These are phyloP conservation scores for Rhea pennata DNA, from an alignment of 2,113 vertebrate genomes.

Conservation along the genomic window DNA sequence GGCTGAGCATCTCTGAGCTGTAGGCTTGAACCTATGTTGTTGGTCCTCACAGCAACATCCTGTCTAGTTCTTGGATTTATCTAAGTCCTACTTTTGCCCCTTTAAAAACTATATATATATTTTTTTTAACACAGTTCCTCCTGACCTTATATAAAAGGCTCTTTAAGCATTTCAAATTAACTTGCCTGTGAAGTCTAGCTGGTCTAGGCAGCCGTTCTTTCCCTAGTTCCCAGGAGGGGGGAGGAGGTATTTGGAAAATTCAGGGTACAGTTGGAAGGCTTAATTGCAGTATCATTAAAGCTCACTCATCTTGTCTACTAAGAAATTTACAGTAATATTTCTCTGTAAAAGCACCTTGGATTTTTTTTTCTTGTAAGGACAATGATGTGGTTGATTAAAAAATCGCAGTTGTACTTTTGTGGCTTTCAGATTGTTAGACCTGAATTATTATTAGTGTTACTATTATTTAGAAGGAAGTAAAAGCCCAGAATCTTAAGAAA, in stretches of 20 bases:
- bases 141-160: background rate
- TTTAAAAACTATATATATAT: background rate
- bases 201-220: background rate
- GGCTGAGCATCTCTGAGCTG: background rate
- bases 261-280: background rate
- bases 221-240: background rate
- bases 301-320: background rate
- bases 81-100: background rate
- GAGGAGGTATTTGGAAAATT: background rate
- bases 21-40: background rate
- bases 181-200: slow-evolving; percentile 14
- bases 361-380: background rate
- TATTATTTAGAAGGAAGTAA: background rate
- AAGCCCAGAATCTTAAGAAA: background rate
- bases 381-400: background rate
- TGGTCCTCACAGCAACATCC: background rate
- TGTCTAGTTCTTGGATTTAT: background rate
- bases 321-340: background rate
- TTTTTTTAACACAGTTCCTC: background rate
- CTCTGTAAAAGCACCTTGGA: background rate
- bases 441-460: background rate
- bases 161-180: background rate
- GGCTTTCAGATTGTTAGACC: background rate
- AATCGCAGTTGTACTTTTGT: background rate
- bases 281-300: background rate